phyloP scores from a whole-genome alignment of 2,888 invertebrate genomes.

The Dryobota labecula region DNA sequence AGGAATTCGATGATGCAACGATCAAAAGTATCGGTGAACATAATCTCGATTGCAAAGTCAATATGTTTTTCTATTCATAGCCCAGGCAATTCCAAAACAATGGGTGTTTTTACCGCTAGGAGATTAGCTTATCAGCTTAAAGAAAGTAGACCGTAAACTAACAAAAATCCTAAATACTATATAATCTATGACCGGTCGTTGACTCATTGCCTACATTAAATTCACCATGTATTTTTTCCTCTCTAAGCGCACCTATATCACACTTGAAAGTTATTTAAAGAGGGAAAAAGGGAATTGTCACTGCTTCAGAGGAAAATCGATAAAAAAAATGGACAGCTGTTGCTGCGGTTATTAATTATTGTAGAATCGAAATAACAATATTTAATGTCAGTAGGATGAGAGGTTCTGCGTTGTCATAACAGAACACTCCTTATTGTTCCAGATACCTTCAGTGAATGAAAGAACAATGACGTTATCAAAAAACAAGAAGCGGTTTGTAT shows the following conservation, averaged over 20 bases:
- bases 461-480: conserved; percentile 24
- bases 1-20: not conserved
- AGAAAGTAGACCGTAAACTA: conserved; percentile 31
- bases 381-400: not conserved
- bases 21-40: conserved; percentile 13
- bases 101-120: conserved; percentile 4
- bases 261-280: not conserved
- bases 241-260: not conserved
- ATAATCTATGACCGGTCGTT: conserved; percentile 23
- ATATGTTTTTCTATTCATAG: conserved; percentile 12
- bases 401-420: not conserved
- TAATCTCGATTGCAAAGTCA: not conserved
- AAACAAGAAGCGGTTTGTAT: conserved; percentile 32
- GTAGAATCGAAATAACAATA: not conserved
- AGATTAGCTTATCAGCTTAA: conserved; percentile 32
- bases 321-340: not conserved
- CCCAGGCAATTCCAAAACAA: conserved; percentile 6
- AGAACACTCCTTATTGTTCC: conserved; percentile 15
- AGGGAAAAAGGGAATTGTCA: not conserved
- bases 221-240: not conserved
- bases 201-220: conserved; percentile 15
- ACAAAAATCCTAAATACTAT: conserved; percentile 10
- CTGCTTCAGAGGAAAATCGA: not conserved
- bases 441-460: not conserved
- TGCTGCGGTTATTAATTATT: not conserved